Percentiles rank a stretch among this genome's conserved stretches.
Conservation (phyloP, 2,888 invertebrate genomes). For the Caenorhabditis sinica region DNA sequence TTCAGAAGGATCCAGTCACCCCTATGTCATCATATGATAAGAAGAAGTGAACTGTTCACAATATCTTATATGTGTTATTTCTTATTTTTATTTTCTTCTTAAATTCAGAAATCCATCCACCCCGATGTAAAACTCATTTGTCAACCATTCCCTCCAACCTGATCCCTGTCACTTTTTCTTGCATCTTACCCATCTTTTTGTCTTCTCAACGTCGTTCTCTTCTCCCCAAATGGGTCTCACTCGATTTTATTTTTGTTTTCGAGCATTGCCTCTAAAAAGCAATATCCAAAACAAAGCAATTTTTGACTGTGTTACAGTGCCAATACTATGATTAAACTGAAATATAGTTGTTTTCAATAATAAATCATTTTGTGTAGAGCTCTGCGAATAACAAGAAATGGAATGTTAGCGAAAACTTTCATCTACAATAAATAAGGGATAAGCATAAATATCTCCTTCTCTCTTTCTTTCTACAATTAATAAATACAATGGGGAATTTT, state of each 20-base stretch:
- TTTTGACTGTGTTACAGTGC: conserved; percentile 59
- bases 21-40: conserved; percentile 28
- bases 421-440: conserved; percentile 42
- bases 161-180: conserved; percentile 37
- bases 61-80: background rate
- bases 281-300: conserved; percentile 8
- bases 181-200: conserved; percentile 44
- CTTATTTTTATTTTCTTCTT: background rate
- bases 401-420: conserved; percentile 6
- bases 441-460: conserved; percentile 5
- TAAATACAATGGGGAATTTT: conserved; percentile 28
- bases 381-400: background rate
- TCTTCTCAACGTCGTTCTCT: conserved; percentile 34
- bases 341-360: conserved; percentile 36
- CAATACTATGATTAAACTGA: conserved; percentile 24
- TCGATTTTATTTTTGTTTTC: conserved; percentile 34
- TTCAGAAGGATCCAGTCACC: conserved; percentile 42
- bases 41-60: conserved; percentile 16
- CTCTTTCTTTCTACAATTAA: conserved; percentile 31
- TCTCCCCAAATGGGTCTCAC: conserved; percentile 55
- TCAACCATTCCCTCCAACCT: conserved; percentile 4
- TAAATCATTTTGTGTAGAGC: conserved; percentile 36
- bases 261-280: conserved; percentile 13
- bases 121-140: conserved; percentile 39
- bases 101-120: conserved; percentile 16